These are phyloP conservation scores for Spodoptera litura DNA, from an alignment of 1,140 invertebrate species.

Conservation along the genomic window DNA sequence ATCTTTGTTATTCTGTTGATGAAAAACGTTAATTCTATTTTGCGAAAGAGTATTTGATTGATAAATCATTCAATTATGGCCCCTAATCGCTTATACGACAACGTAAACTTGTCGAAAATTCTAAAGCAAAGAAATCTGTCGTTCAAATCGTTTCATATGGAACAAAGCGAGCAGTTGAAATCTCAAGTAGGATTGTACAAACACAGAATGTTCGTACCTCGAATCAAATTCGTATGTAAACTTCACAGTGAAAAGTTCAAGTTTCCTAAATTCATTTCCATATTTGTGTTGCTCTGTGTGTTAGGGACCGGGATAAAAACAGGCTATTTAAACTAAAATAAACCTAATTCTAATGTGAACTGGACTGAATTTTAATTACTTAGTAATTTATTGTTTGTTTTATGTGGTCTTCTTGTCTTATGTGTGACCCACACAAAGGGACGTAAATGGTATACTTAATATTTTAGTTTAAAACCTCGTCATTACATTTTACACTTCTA, in stretches of 20 bases:
- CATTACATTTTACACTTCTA: no score
- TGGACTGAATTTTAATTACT: neutral
- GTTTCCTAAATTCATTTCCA: constrained; percentile 32
- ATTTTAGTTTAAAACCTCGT: no score
- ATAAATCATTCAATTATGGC: no score
- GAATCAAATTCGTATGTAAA: constrained; percentile 35
- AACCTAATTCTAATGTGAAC: neutral
- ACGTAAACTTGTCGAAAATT: neutral
- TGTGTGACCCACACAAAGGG: no score
- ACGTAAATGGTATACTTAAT: no score
- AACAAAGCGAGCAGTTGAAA: constrained; percentile 1
- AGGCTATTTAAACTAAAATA: neutral
- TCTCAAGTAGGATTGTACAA: constrained; percentile 4
- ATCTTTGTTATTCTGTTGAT: neutral
- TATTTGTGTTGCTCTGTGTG: constrained; percentile 21
- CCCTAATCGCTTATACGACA: no score
- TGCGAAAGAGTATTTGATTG: no score
- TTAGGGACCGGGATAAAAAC: neutral
- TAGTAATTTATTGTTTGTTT: no score
- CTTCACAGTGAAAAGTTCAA: constrained; percentile 11
- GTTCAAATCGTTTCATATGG: constrained; percentile 2
- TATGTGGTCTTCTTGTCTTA: no score
- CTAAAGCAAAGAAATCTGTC: neutral
- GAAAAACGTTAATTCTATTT: no score
- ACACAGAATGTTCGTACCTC: constrained; percentile 2